Conservation (phyloP, 1,140 invertebrate species). For the Chrysopa pallens region DNA sequence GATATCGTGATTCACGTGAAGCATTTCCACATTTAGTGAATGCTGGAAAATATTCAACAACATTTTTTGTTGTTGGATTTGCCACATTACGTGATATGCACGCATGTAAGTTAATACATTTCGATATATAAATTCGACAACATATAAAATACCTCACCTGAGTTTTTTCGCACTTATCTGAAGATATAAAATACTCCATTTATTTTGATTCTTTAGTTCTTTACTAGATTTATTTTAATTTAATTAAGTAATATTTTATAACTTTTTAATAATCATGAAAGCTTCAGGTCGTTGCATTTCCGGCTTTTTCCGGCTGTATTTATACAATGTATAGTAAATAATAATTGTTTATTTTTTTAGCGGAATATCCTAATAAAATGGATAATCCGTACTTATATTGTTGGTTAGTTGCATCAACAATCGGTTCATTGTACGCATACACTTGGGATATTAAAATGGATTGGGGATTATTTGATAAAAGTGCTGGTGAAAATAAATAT, state of each 20-base stretch:
- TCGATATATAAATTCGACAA: not conserved
- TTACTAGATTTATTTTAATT: too few relatives aligned
- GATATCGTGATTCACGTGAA: conserved; percentile 45
- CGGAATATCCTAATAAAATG: conserved; percentile 33
- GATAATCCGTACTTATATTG: conserved; percentile 68
- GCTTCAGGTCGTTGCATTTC: too few relatives aligned
- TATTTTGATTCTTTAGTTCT: too few relatives aligned
- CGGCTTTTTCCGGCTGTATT: too few relatives aligned
- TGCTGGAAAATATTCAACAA: conserved; percentile 36
- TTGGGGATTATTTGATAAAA: conserved; percentile 90
- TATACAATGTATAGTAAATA: conserved; percentile 32
- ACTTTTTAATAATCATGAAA: too few relatives aligned
- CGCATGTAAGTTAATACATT: conserved; percentile 11
- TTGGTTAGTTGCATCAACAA: conserved; percentile 54
- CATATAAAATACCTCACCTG: too few relatives aligned
- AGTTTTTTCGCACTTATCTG: too few relatives aligned
- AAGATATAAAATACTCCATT: too few relatives aligned
- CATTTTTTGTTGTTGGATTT: conserved; percentile 23
- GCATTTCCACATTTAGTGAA: conserved; percentile 57
- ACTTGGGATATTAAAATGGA: conserved; percentile 97
- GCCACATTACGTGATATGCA: conserved; percentile 9
- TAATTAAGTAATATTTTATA: too few relatives aligned
- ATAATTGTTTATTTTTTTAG: conserved; percentile 40
- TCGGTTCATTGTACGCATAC: conserved; percentile 72
- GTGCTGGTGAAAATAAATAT: conserved; percentile 65